These are phyloP conservation scores for Silurus aristotelis DNA, from an alignment of 2,797 vertebrate genomes.

Conservation along the genomic window DNA sequence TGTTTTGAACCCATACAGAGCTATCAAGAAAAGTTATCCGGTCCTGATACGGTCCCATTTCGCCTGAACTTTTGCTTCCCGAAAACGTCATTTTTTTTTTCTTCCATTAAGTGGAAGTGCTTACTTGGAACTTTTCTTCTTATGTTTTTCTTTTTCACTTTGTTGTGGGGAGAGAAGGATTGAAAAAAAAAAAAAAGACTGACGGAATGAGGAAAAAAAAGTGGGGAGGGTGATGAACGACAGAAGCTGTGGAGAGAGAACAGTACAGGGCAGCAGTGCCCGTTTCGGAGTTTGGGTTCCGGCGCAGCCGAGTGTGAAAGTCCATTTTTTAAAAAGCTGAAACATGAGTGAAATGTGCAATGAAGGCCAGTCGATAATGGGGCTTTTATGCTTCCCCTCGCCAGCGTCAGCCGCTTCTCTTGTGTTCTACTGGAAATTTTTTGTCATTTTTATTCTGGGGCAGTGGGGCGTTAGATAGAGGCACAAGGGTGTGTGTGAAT, in stretches of 20 bases:
- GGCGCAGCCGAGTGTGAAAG: constrained; percentile 80
- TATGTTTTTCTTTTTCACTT: constrained; percentile 60
- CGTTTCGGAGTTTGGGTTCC: constrained; percentile 66
- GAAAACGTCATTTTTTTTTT: constrained; percentile 66
- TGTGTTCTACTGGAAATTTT: constrained; percentile 73
- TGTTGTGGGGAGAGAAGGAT: constrained; percentile 45
- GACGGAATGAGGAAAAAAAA: constrained; percentile 53
- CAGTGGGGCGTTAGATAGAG: constrained; percentile 68
- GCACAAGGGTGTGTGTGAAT: constrained; percentile 62
- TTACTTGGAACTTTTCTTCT: constrained; percentile 75
- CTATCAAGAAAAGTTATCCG: constrained; percentile 16
- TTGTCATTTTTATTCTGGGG: constrained; percentile 81
- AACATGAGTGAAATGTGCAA: constrained; percentile 87
- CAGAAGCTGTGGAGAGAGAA: constrained; percentile 56
- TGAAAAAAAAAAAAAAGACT: constrained; percentile 59
- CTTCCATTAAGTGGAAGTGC: constrained; percentile 73
- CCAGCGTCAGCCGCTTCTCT: constrained; percentile 58
- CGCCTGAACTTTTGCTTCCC: constrained; percentile 52
- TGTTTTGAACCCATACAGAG: constrained; percentile 25
- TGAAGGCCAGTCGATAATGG: constrained; percentile 82
- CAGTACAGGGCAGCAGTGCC: constrained; percentile 64
- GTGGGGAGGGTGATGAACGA: constrained; percentile 21
- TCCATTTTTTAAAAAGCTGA: constrained; percentile 84
- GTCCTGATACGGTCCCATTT: constrained; percentile 6
- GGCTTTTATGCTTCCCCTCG: constrained; percentile 73